Base-by-base conservation (phyloP, 2,888 invertebrate species). In the Tupiocoris notatus region DNA sequence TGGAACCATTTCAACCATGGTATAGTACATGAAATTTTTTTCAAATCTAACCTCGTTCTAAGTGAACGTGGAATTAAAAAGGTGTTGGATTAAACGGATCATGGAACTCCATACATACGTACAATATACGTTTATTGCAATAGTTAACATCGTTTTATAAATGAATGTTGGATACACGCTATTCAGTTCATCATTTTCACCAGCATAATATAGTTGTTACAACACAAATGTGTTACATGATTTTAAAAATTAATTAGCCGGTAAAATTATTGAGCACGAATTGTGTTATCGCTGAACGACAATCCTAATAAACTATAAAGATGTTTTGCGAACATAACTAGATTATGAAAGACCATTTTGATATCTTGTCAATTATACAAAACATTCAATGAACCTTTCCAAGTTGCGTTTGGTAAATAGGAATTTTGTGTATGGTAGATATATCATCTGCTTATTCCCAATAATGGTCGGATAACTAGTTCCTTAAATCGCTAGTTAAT, bases 281-380 rank as follows among this genome's bases (percentile, higher is more conserved):
- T 73, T 73, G 63, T 73, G 39, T 73, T 73, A 73, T 73, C 73
- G 54, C 73, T 63, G 54, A 73, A 54, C 62, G 54, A 73, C 64
- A 63, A 62, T 57, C 62, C 39, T 63, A 73, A 71, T 59, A 18
- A 59, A 70, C 70, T 70, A 70, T 70, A 70, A 58, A 39, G 59
- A 70, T 59, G 59, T 59, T 63, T 68, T 59, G 70, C 25, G 24
- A 70, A 70, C 70, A 58, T 70, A 70, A 70, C 70, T 70, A 70
- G 70, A 22, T 70, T 70, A 70, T 70, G 70, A 70, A 70, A 70
- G 70, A 70, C 70, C 70, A 70, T 70, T 70, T 70, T 70, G 70
- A 70, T 70, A 70, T 70, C 59, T 22, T 70, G 21, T 70, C 56
- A 67, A 70, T 24, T 18, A 54, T 70, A 70, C 59, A 59, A 70